phyloP scores from a whole-genome alignment of 2,797 vertebrate genomes.

The Odontamblyopus rebecca region DNA sequence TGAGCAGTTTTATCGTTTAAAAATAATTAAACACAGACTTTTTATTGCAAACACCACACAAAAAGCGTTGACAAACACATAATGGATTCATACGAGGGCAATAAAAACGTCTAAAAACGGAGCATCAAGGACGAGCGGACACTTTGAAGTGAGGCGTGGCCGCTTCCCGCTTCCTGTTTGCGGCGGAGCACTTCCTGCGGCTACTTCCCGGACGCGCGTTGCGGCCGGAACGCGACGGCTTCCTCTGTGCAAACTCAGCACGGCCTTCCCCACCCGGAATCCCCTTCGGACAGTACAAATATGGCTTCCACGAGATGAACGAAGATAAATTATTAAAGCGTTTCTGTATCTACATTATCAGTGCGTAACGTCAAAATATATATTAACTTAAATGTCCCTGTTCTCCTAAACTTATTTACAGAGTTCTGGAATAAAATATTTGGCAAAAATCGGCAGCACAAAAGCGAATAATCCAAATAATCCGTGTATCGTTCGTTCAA shows the following conservation, averaged over 20 bases:
- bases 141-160: conserved; percentile 33
- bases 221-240: conserved; percentile 28
- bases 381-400: background rate
- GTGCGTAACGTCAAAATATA: conserved; percentile 1
- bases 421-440: background rate
- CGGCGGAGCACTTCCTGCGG: conserved; percentile 40
- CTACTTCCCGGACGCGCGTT: conserved; percentile 16
- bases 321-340: background rate
- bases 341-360: conserved; percentile 7
- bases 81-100: conserved; percentile 22
- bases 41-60: conserved; percentile 30
- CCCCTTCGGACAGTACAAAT: conserved; percentile 16
- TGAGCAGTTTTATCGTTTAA: background rate
- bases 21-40: conserved; percentile 8
- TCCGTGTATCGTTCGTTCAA: too few species aligned
- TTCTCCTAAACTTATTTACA: background rate
- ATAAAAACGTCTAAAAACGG: conserved; percentile 21
- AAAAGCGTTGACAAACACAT: conserved; percentile 14
- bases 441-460: background rate
- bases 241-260: conserved; percentile 46
- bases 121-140: conserved; percentile 43
- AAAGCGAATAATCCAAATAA: too few species aligned
- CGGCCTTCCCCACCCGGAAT: conserved; percentile 1
- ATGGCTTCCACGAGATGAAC: background rate
- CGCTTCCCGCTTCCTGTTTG: conserved; percentile 62